Conservation (phyloP, 1,140 invertebrate genomes). For the Lasioglossum baleicum region DNA sequence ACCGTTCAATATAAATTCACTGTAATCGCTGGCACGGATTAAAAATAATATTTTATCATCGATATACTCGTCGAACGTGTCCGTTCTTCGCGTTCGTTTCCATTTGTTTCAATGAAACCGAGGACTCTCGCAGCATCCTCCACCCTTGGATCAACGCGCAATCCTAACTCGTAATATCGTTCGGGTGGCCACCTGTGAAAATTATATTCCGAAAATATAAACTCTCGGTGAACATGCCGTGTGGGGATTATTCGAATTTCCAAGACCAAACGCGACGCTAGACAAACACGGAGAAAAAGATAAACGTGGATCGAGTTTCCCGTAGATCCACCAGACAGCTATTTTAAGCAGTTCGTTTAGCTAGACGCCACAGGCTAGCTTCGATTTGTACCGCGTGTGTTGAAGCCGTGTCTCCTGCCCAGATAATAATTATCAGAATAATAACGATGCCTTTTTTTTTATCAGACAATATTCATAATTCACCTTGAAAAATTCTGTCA, state of each 20-base stretch:
- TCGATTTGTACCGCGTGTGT: not conserved
- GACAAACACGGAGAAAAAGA: constrained; percentile 9
- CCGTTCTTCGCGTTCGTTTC: not conserved
- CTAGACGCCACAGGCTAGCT: constrained; percentile 2
- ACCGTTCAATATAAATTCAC: constrained; percentile 15
- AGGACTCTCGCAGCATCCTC: not conserved
- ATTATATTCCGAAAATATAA: not conserved
- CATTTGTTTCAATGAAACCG: not conserved
- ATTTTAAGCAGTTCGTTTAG: constrained; percentile 24
- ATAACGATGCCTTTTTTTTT: too few relatives aligned
- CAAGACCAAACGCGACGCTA: not conserved
- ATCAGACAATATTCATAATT: too few relatives aligned
- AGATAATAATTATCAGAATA: not conserved
- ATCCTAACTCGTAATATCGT: not conserved
- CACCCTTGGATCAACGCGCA: not conserved
- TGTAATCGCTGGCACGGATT: not conserved
- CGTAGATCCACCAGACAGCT: constrained; percentile 10
- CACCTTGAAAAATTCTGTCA: too few relatives aligned
- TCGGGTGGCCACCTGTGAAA: not conserved
- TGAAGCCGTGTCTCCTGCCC: not conserved
- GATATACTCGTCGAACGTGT: not conserved
- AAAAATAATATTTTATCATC: constrained; percentile 50
- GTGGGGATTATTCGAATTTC: not conserved
- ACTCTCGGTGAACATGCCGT: not conserved
- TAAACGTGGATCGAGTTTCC: constrained; percentile 21